Evolutionary conservation across 2,797 vertebrate genomes (phyloP), one percentile per base, ranked within the genome.

Genomic region (Peromyscus attwateri): DNA sequence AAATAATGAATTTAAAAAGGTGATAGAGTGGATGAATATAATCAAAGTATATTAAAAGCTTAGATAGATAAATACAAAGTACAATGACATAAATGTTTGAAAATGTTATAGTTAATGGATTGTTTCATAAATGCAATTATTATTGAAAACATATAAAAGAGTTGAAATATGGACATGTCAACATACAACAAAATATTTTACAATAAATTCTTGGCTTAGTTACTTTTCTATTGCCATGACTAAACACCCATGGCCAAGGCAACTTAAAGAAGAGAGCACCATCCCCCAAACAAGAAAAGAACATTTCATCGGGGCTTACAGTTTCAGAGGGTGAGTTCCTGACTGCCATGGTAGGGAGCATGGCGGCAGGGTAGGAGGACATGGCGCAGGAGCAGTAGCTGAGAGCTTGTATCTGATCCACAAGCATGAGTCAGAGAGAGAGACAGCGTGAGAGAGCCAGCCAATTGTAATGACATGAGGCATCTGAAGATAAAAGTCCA

Each of bases 121-220:
- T 3, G 82, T n/a, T 75, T 89, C 64, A 52, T 79, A 68, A 87
- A 79, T 60, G 21, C 2, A 75, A 81, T 21, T n/a, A 2, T 76
- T 52, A 83, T 87, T 57, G 60, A 9, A 84, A 88, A 88, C 43
- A 77, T 31, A 34, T 57, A 60, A 81, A 85, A 75, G n/a, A 11
- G 14, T 81, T 94, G 40, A 95, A 77, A 62, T 60, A 46, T 79
- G 29, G 29, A 80, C 55, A 75, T 52, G 3, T 3, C 49, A 25
- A 37, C 75, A 14, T 79, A 84, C 75, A n/a, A 34, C 73, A 88
- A 89, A 92, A 43, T 64, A 64, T 92, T 95, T 94, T 88, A 88
- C 16, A 94, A n/a, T 6, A 55, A 23, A n/a, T 55, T 5, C 77
- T 55, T 55, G 49, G n/a, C 49, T 80, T 80, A 79, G 76, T 52